Evolutionary conservation across 2,888 invertebrate species (phyloP), one percentile per base, ranked within the genome.

Genomic region (Dendrolimus houi): DNA sequence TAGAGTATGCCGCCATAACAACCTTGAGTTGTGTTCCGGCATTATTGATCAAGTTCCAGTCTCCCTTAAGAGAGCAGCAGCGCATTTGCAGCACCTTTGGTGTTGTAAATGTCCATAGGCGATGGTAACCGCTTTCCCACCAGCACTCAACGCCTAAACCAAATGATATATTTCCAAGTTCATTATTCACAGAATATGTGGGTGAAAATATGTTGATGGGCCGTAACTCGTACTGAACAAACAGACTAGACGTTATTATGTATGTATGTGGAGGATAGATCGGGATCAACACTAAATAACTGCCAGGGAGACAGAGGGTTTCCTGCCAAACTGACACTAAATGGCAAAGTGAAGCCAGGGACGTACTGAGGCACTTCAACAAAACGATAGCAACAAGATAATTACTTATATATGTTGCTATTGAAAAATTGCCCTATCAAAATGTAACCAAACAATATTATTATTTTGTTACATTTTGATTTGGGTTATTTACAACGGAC

Each of bases 211-310:
- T 61, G 63, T 65, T 64, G 62, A 57, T 60, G 63, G 64, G 62
- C 66, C 66, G 64, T 65, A 65, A 60, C 60, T 57, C 62, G 29
- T 3, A 64, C 71, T 71, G 71, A 67, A 71, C 67, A 72, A 73
- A 74, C 71, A 64, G 58, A 58, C 60, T 62, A 62, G 61, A 55
- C 56, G 60, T 56, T 60, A 60, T 47, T 59, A 59, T 61, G 56
- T 62, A 70, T 67, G 63, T 65, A 66, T 65, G 64, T 64, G 64
- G 64, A 61, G 64, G 77, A 78, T 81, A 84, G 81, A 85, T 84
- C 82, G 75, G 77, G 83, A 87, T 87, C 80, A 82, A 80, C 82
- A 74, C 80, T 86, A 85, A 87, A 85, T 87, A 87, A 86, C 85
- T 69, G 75, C 63, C 67, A 65, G 70, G 67, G 83, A 83, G 85